phyloP scores from a whole-genome alignment of 2,888 invertebrate species.

The Tipula unca region DNA sequence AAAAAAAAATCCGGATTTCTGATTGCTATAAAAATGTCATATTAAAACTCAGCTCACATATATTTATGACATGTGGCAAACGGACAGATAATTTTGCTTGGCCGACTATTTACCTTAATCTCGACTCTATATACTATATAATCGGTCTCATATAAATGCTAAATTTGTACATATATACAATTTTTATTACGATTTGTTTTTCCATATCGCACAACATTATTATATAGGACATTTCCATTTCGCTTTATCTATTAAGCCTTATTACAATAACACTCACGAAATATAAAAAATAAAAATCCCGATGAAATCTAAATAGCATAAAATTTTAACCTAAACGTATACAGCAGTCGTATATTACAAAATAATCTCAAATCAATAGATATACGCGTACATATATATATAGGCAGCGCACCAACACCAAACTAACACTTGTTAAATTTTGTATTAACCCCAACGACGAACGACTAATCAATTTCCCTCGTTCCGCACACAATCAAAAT shows the following conservation, averaged over 20 bases:
- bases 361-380: slow-evolving; percentile 9
- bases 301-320: slow-evolving; percentile 4
- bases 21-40: neutral
- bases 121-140: neutral
- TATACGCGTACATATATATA: too few species aligned
- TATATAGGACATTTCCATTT: neutral
- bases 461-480: neutral
- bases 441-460: neutral
- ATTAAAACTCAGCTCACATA: neutral
- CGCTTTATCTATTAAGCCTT: neutral
- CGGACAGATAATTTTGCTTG: neutral
- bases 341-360: neutral
- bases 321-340: neutral
- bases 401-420: neutral
- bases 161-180: too few species aligned
- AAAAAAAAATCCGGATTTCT: neutral
- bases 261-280: neutral
- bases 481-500: neutral
- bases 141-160: neutral
- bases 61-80: neutral
- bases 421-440: slow-evolving; percentile 2
- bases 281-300: neutral
- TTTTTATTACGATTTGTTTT: slow-evolving; percentile 3
- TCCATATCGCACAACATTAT: neutral
- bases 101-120: neutral